Base-by-base conservation (phyloP, 2,888 invertebrate species). In the Pollenia labialis region DNA sequence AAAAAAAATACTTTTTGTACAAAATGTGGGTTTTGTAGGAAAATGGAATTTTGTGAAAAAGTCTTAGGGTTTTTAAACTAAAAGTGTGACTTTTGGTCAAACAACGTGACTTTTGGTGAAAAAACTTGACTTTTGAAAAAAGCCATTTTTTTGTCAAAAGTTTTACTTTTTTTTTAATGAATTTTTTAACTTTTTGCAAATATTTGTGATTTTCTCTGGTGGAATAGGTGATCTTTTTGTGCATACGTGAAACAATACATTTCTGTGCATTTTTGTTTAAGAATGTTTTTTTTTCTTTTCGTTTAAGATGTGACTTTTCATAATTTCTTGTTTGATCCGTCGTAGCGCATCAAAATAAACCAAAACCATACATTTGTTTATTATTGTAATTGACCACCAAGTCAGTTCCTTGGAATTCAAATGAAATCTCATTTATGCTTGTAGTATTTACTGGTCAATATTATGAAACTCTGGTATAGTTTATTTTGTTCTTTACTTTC, bases 341-440 rank as follows among this genome's bases (percentile, higher is more conserved):
- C 1, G 18, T 32, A 32, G 32, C 32, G 32, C 6, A 32, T 32
- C 32, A 4, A n/a, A 4, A 11, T 42, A 58, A 40, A 74, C 32
- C 66, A 68, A 68, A 16, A 40, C 4, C 54, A 40, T 42, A 64
- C 42, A 75, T 16, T 80, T 85, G 81, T 85, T 85, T 85, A 85
- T 85, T 85, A 64, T 81, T 81, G 56, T 48, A 72, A 66, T 48
- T 75, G 86, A 86, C 86, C 86, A 86, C 86, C 86, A 80, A 86
- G 83, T 71, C 64, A 86, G 83, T 86, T 86, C 83, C 23, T 54
- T 64, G 58, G 80, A 86, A 86, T 83, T 86, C 46, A 40, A 83
- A 76, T 56, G 66, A 86, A 83, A 86, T 83, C 64, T 48, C 52
- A 80, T 86, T 83, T 77, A 72, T 79, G 58, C 32, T 52, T 58